Conservation (phyloP, 2,113 vertebrate species). For the Solenodon paradoxus region DNA sequence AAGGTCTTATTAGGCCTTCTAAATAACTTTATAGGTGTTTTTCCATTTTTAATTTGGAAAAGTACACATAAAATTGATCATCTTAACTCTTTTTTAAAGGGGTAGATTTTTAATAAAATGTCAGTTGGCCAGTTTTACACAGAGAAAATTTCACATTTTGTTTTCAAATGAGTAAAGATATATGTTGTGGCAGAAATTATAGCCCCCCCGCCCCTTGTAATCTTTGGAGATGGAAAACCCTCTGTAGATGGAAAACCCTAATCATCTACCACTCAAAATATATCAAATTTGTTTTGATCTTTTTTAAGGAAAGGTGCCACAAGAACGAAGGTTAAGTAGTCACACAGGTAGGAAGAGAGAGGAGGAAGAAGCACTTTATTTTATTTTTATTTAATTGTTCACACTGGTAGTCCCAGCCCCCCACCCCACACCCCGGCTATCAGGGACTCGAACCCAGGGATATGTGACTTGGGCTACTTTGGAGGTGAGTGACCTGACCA, state of each 20-base stretch:
- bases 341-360: too few species aligned
- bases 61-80: not conserved
- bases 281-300: not conserved
- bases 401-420: too few species aligned
- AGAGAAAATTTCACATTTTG: constrained; percentile 51
- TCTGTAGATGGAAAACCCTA: not conserved
- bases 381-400: too few species aligned
- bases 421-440: too few species aligned
- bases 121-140: not conserved
- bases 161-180: constrained; percentile 58
- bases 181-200: constrained; percentile 45
- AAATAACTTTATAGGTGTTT: not conserved
- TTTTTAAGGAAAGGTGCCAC: too few species aligned
- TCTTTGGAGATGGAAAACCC: not conserved
- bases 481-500: too few species aligned
- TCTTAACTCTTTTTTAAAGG: not conserved
- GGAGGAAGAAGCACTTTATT: too few species aligned
- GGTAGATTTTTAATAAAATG: constrained; percentile 8
- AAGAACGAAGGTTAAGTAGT: too few species aligned
- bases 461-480: too few species aligned
- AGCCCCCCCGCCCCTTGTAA: not conserved
- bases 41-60: not conserved
- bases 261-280: not conserved
- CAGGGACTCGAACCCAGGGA: too few species aligned
- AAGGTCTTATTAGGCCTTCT: not conserved